These are phyloP conservation scores for Myzus persicae DNA, from an alignment of 1,140 invertebrate species.

Conservation along the genomic window DNA sequence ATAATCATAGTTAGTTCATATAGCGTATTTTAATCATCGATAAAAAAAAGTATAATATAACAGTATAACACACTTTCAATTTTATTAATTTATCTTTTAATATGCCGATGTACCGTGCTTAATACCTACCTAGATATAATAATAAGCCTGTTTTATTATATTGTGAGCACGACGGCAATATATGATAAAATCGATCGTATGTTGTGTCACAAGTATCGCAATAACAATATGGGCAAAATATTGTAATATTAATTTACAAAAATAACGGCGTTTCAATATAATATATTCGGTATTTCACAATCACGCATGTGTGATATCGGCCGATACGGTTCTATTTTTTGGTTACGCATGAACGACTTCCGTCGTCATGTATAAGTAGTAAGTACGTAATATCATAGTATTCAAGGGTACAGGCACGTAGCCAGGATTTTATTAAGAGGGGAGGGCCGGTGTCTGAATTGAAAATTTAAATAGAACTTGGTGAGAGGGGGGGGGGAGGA, in stretches of 20 bases:
- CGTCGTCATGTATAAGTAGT: no score
- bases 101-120: neutral
- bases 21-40: neutral
- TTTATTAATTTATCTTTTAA: neutral
- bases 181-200: conserved; percentile 2
- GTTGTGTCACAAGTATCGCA: neutral
- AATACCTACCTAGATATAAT: neutral
- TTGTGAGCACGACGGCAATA: no score
- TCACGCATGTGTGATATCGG: no score
- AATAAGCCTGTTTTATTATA: neutral
- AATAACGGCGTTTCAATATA: neutral
- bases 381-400: no score
- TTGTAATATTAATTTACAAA: neutral
- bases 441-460: no score
- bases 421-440: no score
- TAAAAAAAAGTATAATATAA: neutral
- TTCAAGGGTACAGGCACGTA: no score
- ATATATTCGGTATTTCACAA: no score
- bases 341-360: no score
- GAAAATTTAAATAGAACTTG: no score
- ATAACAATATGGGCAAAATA: neutral
- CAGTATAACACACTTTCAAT: neutral
- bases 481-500: no score
- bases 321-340: no score
- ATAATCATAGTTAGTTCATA: neutral